Percentiles rank a stretch among this genome's conserved stretches.
Evolutionary conservation across 2,888 invertebrate species (phyloP).

Genomic region (Myathropa florea): DNA sequence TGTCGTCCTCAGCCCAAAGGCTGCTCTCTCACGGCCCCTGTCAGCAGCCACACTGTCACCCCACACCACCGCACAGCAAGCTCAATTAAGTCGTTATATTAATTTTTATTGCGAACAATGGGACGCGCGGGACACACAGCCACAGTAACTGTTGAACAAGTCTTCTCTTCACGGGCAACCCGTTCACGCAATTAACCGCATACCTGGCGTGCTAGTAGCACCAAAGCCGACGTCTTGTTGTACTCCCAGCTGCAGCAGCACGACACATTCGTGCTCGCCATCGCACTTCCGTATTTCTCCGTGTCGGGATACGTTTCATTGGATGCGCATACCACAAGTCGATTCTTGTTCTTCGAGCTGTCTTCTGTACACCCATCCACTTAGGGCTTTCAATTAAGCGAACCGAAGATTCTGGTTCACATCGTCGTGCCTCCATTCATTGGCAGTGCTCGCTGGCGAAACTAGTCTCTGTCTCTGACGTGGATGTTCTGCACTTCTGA

Average conservation of each 20-base stretch:
- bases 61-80: background rate
- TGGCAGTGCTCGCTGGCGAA: conserved; percentile 14
- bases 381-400: conserved; percentile 64
- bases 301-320: conserved; percentile 40
- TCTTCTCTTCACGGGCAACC: conserved; percentile 23
- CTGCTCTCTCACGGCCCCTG: background rate
- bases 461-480: conserved; percentile 36
- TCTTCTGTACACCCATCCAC: conserved; percentile 41
- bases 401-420: conserved; percentile 35
- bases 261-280: conserved; percentile 32
- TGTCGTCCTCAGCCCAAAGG: too few species aligned
- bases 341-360: background rate
- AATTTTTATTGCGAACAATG: conserved; percentile 51
- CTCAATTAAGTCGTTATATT: conserved; percentile 59
- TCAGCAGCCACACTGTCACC: background rate
- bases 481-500: conserved; percentile 11
- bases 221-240: background rate
- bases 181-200: conserved; percentile 56
- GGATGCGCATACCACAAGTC: conserved; percentile 30
- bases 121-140: conserved; percentile 25
- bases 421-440: conserved; percentile 52
- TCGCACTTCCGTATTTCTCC: conserved; percentile 55
- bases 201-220: conserved; percentile 5
- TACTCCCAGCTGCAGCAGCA: background rate
- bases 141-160: conserved; percentile 45